A percentile compares a stretch with the other conserved stretches of the same genome.
Conservation (phyloP, 2,888 invertebrate species). For the Ischnus inquisitorius region DNA sequence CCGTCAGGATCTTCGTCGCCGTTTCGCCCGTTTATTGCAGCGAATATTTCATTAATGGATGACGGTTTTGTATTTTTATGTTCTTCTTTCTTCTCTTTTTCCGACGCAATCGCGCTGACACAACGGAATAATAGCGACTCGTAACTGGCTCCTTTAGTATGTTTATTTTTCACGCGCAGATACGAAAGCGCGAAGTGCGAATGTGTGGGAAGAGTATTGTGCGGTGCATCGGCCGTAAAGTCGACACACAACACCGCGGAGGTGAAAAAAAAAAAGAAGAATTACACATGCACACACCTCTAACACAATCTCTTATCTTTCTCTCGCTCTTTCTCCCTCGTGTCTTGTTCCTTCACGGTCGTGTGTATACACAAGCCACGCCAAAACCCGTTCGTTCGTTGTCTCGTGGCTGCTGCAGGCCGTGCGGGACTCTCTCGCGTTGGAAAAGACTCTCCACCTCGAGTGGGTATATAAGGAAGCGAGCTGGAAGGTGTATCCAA, state of each 20-base stretch:
- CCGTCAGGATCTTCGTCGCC: background rate
- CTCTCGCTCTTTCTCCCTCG: background rate
- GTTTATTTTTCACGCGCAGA: background rate
- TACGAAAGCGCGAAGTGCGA: background rate
- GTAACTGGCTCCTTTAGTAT: background rate
- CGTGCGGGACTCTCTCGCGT: constrained; percentile 49
- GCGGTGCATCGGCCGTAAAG: background rate
- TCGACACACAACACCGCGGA: background rate
- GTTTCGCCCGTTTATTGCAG: background rate
- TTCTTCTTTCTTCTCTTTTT: background rate
- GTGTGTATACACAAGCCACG: constrained; percentile 57
- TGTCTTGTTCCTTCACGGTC: background rate
- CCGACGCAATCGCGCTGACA: background rate
- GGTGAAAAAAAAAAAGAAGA: constrained; percentile 19
- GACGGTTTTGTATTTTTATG: too few relatives aligned
- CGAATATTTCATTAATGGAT: background rate
- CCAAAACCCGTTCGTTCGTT: constrained; percentile 66
- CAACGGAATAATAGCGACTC: background rate
- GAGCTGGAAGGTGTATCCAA: constrained; percentile 8
- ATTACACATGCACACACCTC: constrained; percentile 16
- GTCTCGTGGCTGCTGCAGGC: constrained; percentile 56
- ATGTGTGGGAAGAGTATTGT: background rate
- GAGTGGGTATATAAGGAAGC: constrained; percentile 36
- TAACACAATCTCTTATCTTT: constrained; percentile 62
- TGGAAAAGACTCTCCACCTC: constrained; percentile 61